Percentiles rank a stretch among this genome's conserved stretches.
These are phyloP conservation scores for Drosophila mulleri DNA, from an alignment of 2,888 invertebrate genomes.

Conservation along the genomic window DNA sequence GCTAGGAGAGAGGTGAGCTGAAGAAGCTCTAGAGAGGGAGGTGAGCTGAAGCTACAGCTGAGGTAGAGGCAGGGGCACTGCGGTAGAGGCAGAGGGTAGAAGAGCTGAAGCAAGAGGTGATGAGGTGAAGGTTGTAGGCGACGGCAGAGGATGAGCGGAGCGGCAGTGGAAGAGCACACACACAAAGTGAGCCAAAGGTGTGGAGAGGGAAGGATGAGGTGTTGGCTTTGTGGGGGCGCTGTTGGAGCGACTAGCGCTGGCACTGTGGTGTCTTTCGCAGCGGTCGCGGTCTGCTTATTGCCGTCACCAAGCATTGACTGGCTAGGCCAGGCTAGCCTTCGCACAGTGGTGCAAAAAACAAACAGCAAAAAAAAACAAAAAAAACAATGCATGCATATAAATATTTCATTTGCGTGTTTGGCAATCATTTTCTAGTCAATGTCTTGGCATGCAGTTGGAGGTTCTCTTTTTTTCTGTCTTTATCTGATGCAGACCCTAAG, in stretches of 20 bases:
- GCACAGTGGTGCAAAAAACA: slow-evolving; percentile 67
- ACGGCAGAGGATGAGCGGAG: neutral
- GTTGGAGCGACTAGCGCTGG: slow-evolving; percentile 3
- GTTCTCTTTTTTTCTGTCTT: slow-evolving; percentile 48
- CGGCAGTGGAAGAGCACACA: too few species aligned
- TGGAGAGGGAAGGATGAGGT: neutral
- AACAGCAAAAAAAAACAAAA: neutral
- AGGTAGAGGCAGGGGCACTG: neutral
- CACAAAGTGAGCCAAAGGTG: neutral
- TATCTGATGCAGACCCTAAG: slow-evolving; percentile 78
- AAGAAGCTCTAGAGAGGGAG: neutral
- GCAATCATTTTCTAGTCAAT: slow-evolving; percentile 83
- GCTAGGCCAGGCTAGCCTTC: slow-evolving; percentile 44
- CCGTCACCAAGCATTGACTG: slow-evolving; percentile 38
- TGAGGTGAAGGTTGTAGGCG: neutral
- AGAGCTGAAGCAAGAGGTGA: neutral
- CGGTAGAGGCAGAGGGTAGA: too few species aligned
- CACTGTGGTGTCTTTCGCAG: slow-evolving; percentile 60
- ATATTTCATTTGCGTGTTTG: slow-evolving; percentile 82
- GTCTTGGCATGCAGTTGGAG: slow-evolving; percentile 82
- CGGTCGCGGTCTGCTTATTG: slow-evolving; percentile 81
- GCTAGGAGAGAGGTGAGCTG: slow-evolving; percentile 22
- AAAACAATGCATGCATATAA: slow-evolving; percentile 80
- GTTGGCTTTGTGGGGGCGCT: slow-evolving; percentile 10
- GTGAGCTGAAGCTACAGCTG: neutral